phyloP scores from a whole-genome alignment of 2,797 vertebrate genomes.

The Brachymystax lenok region DNA sequence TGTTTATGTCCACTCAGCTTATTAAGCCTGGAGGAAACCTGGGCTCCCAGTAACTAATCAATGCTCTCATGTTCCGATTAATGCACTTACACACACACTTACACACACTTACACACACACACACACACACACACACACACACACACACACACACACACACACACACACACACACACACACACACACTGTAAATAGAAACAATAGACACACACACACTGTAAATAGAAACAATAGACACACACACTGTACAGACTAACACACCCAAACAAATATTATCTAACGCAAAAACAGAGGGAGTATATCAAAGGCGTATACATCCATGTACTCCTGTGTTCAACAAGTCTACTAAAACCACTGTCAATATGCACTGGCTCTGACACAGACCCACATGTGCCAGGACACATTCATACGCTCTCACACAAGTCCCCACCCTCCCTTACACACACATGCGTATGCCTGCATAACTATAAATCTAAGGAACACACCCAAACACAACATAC shows the following conservation, averaged over 20 bases:
- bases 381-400: conserved; percentile 66
- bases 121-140: background rate
- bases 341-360: conserved; percentile 59
- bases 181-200: conserved; percentile 1
- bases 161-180: conserved; percentile 3
- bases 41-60: conserved; percentile 25
- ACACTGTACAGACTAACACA: background rate
- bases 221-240: conserved; percentile 18
- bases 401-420: conserved; percentile 51
- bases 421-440: conserved; percentile 35
- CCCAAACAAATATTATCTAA: background rate
- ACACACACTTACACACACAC: background rate
- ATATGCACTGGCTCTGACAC: conserved; percentile 49
- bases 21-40: conserved; percentile 46
- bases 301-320: conserved; percentile 11
- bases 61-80: conserved; percentile 38
- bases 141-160: conserved; percentile 24
- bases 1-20: conserved; percentile 49
- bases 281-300: background rate
- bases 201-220: conserved; percentile 11
- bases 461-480: conserved; percentile 20
- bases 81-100: conserved; percentile 12
- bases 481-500: conserved; percentile 12
- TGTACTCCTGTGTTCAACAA: conserved; percentile 64
- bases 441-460: conserved; percentile 32